Conservation (phyloP, 2,113 vertebrate genomes). For the Jaculus jaculus region DNA sequence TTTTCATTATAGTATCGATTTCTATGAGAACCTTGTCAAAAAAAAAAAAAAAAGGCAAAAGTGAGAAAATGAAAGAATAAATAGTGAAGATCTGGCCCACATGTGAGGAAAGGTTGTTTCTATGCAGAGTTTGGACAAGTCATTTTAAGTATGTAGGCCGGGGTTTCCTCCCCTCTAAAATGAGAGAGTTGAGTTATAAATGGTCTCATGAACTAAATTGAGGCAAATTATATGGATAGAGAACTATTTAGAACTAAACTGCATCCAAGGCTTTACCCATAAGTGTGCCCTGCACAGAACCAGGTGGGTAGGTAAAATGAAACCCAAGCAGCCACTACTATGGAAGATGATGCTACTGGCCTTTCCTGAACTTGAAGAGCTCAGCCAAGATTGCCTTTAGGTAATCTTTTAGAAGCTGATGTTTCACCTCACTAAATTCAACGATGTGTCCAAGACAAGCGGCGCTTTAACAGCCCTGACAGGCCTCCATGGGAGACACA, state of each 20-base stretch:
- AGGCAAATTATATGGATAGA: not conserved
- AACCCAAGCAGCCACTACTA: not conserved
- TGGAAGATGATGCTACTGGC: not conserved
- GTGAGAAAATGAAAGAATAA: not conserved
- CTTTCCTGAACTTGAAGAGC: too few species aligned
- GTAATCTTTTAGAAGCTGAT: not conserved
- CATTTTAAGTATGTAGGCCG: not conserved
- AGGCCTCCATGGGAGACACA: too few species aligned
- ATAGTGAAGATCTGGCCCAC: not conserved
- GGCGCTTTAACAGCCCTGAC: too few species aligned
- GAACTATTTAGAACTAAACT: not conserved
- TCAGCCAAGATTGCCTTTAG: not conserved
- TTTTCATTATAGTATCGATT: not conserved
- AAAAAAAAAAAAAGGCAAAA: not conserved
- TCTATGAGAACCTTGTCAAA: not conserved
- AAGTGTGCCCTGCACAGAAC: not conserved
- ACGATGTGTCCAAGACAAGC: not conserved
- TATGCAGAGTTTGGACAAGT: not conserved
- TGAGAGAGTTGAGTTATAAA: not conserved
- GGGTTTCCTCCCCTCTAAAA: not conserved
- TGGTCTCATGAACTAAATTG: not conserved
- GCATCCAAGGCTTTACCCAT: too few species aligned
- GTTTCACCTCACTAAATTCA: not conserved
- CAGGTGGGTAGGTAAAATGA: not conserved
- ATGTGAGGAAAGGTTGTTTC: not conserved